Conservation (phyloP, 2,888 invertebrate genomes). For the Andrena bicolor region DNA sequence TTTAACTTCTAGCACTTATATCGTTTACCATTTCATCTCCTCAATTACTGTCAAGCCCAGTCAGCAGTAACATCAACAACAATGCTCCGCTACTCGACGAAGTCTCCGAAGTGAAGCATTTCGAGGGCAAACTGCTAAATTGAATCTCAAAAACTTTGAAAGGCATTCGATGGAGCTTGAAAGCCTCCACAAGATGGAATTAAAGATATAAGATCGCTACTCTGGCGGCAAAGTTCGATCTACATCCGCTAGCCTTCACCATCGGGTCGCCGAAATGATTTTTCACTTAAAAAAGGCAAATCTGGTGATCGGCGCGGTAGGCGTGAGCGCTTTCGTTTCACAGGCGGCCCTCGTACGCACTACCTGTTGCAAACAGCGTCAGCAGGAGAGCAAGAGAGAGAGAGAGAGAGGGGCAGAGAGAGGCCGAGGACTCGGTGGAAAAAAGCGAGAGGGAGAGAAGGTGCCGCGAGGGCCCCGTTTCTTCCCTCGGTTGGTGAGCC, state of each 20-base stretch:
- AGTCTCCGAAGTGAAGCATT: too few relatives aligned
- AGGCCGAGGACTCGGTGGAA: conserved; percentile 18
- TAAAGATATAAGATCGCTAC: neutral
- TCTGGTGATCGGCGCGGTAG: conserved; percentile 38
- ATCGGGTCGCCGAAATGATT: conserved; percentile 16
- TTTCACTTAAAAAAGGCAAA: conserved; percentile 41
- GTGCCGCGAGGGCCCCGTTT: conserved; percentile 62
- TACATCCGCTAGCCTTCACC: neutral
- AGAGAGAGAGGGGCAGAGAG: neutral
- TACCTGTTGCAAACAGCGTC: conserved; percentile 63
- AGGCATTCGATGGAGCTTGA: too few relatives aligned
- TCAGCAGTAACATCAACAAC: too few relatives aligned
- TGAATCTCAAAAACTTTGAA: too few relatives aligned
- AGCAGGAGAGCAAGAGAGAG: conserved; percentile 16
- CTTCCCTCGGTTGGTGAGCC: conserved; percentile 44
- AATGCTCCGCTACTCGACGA: too few relatives aligned
- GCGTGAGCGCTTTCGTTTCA: conserved; percentile 65
- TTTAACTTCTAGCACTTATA: too few relatives aligned
- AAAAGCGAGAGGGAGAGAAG: conserved; percentile 36
- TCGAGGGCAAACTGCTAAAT: too few relatives aligned
- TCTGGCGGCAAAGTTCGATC: neutral
- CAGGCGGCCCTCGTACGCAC: conserved; percentile 52
- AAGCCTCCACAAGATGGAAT: too few relatives aligned
- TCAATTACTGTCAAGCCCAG: too few relatives aligned
- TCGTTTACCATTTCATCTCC: too few relatives aligned